phyloP scores from a whole-genome alignment of 1,140 invertebrate genomes.

The Dysdera silvatica region DNA sequence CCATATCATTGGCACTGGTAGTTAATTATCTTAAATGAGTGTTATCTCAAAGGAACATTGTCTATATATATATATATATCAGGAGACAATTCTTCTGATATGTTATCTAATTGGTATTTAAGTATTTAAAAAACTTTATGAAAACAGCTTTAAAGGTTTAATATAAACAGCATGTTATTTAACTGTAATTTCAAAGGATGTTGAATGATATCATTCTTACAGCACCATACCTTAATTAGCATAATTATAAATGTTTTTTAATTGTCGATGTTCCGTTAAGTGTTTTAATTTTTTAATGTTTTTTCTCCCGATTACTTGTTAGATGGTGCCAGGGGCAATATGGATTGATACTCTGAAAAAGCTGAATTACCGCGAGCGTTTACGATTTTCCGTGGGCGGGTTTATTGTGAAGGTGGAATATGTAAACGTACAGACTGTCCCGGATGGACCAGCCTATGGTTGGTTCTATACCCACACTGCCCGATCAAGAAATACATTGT shows the following conservation, averaged over 20 bases:
- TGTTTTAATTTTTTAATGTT: not conserved
- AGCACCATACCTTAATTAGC: not conserved
- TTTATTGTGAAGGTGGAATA: constrained; percentile 24
- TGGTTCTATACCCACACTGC: constrained; percentile 9
- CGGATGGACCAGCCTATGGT: constrained; percentile 11
- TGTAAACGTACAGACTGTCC: constrained; percentile 13
- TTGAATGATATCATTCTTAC: not conserved
- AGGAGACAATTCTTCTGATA: too few relatives aligned
- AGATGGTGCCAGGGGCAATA: constrained; percentile 27
- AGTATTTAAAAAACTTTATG: too few relatives aligned
- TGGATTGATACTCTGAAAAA: constrained; percentile 14
- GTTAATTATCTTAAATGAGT: too few relatives aligned
- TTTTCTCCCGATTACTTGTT: not conserved
- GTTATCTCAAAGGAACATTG: too few relatives aligned
- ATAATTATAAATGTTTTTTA: not conserved
- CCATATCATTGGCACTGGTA: too few relatives aligned
- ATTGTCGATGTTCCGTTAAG: not conserved
- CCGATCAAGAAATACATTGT: constrained; percentile 8
- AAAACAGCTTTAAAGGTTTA: constrained; percentile 14
- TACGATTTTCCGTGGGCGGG: constrained; percentile 14
- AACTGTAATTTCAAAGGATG: not conserved
- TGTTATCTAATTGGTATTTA: too few relatives aligned
- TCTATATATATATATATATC: too few relatives aligned
- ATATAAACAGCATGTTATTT: not conserved
- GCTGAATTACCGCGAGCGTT: constrained; percentile 6